Evolutionary conservation across 2,113 vertebrate genomes (phyloP), one percentile per base, ranked within the genome.

Genomic region (Psilopsiagon aymara): DNA sequence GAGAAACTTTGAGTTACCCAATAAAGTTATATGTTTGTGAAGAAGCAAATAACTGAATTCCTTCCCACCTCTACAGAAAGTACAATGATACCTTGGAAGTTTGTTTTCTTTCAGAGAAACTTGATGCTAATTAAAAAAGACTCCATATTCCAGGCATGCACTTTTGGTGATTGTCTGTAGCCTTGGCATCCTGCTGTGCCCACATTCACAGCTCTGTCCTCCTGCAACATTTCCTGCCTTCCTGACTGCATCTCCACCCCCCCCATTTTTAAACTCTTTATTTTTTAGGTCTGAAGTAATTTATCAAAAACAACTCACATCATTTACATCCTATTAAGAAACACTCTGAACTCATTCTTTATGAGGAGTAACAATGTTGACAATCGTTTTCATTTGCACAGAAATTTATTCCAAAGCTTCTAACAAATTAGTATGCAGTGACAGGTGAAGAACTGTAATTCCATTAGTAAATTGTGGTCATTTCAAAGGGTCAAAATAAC

Each of bases 391-490:
- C 44, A 76, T 91, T 95, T 80, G 47, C 93, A 92, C 33, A 73
- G 75, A 91, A 94, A 89, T 71, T 90, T 5, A 89, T 92, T 92
- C 52, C 62, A 91, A 87, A 79, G 39, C 49, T 28, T 64, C 84
- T 82, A 64, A 77, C 18, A 85, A 89, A 92, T 79, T 85, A 70
- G 31, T 79, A 28, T 76, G 23, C 57, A 62, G 81, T 82, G 83
- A 87, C 84, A 85, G 86, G 89, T 95, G 83, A 95, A 86, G 91
- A 91, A 89, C 66, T 91, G 66, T 87, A 96, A 96, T 95, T 92
- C 76, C 87, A 69, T 95, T 95, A 94, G 52, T 82, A 92, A 96
- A 96, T 92, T 94, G 78, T 2, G 2, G 86, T 95, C 91, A 95
- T 91, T 95, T 94, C 66, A 91, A 82, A 89, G 78, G 93, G 93